Conservation (phyloP, 2,888 invertebrate genomes). For the Megaustenia siamemsis region DNA sequence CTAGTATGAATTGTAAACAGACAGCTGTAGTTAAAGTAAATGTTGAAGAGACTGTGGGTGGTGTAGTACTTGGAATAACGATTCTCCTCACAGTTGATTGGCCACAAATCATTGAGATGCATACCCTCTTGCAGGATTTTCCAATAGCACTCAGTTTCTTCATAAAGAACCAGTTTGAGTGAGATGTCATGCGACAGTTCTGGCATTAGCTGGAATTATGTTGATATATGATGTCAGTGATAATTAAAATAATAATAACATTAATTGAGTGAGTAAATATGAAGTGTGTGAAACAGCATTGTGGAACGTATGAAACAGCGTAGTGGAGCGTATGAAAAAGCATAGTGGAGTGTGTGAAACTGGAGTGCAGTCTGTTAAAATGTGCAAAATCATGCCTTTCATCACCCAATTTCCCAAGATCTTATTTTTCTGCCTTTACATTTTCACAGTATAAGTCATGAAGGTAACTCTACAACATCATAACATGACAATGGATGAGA, state of each 20-base stretch:
- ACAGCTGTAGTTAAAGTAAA: constrained; percentile 53
- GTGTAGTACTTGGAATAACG: constrained; percentile 49
- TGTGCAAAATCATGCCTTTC: too few species aligned
- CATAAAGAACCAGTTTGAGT: constrained; percentile 49
- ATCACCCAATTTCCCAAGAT: too few species aligned
- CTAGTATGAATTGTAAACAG: constrained; percentile 53
- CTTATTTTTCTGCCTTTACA: too few species aligned
- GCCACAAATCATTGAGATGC: constrained; percentile 53
- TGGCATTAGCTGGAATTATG: constrained; percentile 37
- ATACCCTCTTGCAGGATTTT: constrained; percentile 43
- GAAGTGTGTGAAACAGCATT: too few species aligned
- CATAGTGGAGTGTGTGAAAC: too few species aligned
- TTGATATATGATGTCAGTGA: neutral
- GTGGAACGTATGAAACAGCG: too few species aligned
- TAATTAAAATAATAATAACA: neutral
- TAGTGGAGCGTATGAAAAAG: too few species aligned
- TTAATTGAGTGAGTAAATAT: neutral
- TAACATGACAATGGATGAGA: too few species aligned
- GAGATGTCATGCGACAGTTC: constrained; percentile 50
- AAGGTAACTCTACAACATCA: too few species aligned
- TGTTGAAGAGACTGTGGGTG: constrained; percentile 52
- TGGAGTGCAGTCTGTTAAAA: too few species aligned
- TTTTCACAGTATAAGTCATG: too few species aligned
- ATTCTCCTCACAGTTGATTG: constrained; percentile 52
- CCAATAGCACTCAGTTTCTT: constrained; percentile 53